Percentiles rank a stretch among this genome's conserved stretches.
Evolutionary conservation across 2,888 invertebrate genomes (phyloP).

Genomic region (Nymphalis polychloros): DNA sequence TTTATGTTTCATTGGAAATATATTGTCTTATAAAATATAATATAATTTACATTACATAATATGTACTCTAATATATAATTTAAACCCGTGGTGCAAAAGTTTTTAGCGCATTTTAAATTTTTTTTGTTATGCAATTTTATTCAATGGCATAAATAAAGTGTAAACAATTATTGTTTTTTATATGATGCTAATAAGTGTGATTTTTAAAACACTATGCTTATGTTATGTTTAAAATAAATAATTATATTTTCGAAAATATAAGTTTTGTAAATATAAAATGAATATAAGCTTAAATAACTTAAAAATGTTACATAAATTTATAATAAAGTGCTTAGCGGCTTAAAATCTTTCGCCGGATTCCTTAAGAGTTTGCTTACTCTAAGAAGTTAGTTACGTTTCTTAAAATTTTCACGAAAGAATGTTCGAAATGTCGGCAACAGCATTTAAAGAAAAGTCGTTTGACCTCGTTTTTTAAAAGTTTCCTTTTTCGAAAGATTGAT

Average conservation of each 20-base stretch:
- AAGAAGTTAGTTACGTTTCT: constrained; percentile 44
- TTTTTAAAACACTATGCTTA: no score
- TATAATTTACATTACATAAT: background rate
- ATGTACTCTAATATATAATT: background rate
- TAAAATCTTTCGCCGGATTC: constrained; percentile 40
- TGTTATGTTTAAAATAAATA: background rate
- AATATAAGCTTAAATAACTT: background rate
- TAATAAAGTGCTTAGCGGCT: constrained; percentile 1
- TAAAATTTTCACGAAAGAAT: constrained; percentile 49
- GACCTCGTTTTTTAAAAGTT: constrained; percentile 70
- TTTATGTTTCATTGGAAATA: no score
- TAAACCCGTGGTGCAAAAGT: no score
- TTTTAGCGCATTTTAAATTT: no score
- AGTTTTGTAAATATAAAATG: background rate
- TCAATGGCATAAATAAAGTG: no score
- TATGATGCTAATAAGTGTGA: no score
- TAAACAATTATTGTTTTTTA: no score
- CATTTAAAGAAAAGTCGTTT: constrained; percentile 64
- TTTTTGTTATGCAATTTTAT: no score
- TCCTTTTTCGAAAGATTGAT: constrained; percentile 70
- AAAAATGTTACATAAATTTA: constrained; percentile 11
- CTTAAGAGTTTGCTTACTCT: constrained; percentile 16
- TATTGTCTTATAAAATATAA: no score
- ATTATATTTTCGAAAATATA: background rate
- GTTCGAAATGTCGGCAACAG: constrained; percentile 62